Conservation (phyloP, 2,797 vertebrate genomes). For the Knipowitschia caucasica region DNA sequence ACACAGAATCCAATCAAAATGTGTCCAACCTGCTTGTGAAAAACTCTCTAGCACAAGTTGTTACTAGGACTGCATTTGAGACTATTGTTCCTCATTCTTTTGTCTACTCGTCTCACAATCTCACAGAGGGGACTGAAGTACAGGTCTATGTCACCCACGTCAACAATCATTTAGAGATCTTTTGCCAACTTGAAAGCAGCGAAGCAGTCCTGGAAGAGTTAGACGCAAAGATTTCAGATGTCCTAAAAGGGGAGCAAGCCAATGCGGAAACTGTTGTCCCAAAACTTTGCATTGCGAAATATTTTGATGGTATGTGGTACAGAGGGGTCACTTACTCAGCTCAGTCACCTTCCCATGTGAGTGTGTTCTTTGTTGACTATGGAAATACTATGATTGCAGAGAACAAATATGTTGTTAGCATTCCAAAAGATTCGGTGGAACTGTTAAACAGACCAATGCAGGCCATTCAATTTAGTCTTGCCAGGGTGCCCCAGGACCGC, state of each 20-base stretch:
- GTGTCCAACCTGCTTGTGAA: conserved; percentile 62
- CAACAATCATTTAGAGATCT: conserved; percentile 81
- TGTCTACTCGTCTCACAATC: conserved; percentile 81
- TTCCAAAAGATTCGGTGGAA: conserved; percentile 76
- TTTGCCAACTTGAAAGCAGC: conserved; percentile 87
- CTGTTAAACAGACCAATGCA: conserved; percentile 88
- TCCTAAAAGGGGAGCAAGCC: conserved; percentile 36
- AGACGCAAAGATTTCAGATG: conserved; percentile 65
- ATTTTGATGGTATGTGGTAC: conserved; percentile 84
- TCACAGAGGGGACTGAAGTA: conserved; percentile 80
- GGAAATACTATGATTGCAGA: conserved; percentile 81
- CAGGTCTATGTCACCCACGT: conserved; percentile 80
- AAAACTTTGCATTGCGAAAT: conserved; percentile 82
- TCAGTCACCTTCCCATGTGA: conserved; percentile 66
- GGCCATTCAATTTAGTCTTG: conserved; percentile 81
- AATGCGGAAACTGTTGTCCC: conserved; percentile 22
- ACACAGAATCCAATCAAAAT: conserved; percentile 47
- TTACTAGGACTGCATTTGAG: conserved; percentile 44
- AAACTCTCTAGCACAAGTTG: conserved; percentile 45
- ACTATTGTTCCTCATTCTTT: conserved; percentile 76
- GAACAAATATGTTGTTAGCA: conserved; percentile 72
- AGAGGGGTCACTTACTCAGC: conserved; percentile 71
- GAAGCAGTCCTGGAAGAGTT: conserved; percentile 67
- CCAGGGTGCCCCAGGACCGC: conserved; percentile 63
- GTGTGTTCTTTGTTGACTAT: conserved; percentile 89